These are phyloP conservation scores for Psettodes erumei DNA, from an alignment of 2,113 vertebrate species.

Conservation along the genomic window DNA sequence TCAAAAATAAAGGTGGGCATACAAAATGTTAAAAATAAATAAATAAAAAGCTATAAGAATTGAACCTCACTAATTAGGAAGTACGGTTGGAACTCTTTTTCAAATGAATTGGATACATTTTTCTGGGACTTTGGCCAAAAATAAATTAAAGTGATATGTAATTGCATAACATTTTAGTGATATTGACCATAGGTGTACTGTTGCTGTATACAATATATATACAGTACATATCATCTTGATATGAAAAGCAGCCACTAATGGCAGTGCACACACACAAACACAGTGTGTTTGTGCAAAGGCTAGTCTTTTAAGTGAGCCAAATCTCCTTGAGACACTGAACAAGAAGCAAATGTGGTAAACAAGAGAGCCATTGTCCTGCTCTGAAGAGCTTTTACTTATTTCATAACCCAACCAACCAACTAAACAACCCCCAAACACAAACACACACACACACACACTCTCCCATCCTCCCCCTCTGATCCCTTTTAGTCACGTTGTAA, in stretches of 20 bases:
- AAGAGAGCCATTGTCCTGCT: conserved; percentile 43
- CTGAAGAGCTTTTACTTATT: conserved; percentile 18
- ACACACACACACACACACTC: not conserved
- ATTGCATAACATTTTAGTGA: too few species aligned
- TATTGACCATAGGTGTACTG: too few species aligned
- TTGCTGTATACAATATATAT: too few species aligned
- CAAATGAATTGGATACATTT: too few species aligned
- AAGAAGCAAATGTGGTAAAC: conserved; percentile 34
- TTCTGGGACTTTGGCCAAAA: too few species aligned
- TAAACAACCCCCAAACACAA: not conserved
- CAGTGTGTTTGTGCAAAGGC: not conserved
- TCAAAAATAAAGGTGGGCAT: too few species aligned
- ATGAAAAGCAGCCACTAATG: not conserved
- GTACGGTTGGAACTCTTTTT: too few species aligned
- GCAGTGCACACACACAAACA: not conserved
- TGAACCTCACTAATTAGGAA: too few species aligned
- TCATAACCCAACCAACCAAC: conserved; percentile 22
- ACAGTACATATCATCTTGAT: too few species aligned
- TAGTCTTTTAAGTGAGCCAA: conserved; percentile 13
- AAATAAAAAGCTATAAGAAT: too few species aligned
- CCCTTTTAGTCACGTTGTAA: not conserved
- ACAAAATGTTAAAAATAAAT: too few species aligned
- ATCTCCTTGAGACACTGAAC: conserved; percentile 33
- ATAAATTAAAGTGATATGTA: too few species aligned
- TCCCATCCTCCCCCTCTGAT: conserved; percentile 8